Evolutionary conservation across 2,113 vertebrate genomes (phyloP).

Genomic region (Leptobrachium leishanense): DNA sequence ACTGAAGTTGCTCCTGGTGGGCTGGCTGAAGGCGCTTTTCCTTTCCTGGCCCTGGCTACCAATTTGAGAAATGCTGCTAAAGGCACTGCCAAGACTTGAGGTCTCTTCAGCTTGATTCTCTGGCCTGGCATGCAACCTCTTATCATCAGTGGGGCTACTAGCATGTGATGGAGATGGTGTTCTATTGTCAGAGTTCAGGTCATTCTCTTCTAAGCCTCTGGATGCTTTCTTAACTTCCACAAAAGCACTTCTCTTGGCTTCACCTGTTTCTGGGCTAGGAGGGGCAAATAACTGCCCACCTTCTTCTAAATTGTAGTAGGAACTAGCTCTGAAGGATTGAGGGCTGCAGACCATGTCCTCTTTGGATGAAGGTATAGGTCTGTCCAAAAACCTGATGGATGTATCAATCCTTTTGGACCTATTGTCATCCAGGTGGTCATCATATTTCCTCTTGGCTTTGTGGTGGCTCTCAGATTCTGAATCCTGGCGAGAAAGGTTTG

Average conservation of each 20-base stretch:
- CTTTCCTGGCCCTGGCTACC: slow-evolving; percentile 68
- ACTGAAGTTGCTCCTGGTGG: slow-evolving; percentile 77
- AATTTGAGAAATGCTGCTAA: slow-evolving; percentile 81
- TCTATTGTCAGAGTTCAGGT: slow-evolving; percentile 38
- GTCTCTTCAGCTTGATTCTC: slow-evolving; percentile 55
- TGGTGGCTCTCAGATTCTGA: background rate
- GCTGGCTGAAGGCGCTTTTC: slow-evolving; percentile 93
- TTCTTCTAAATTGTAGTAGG: slow-evolving; percentile 81
- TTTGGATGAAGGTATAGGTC: slow-evolving; percentile 68
- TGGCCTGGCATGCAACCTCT: slow-evolving; percentile 50
- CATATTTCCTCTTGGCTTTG: slow-evolving; percentile 44
- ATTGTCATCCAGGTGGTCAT: slow-evolving; percentile 57
- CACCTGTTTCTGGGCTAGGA: slow-evolving; percentile 70
- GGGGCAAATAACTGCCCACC: slow-evolving; percentile 75
- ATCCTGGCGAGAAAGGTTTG: slow-evolving; percentile 3
- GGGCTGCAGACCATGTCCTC: slow-evolving; percentile 85
- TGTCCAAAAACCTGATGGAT: slow-evolving; percentile 51
- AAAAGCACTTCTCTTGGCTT: slow-evolving; percentile 90
- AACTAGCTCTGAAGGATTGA: slow-evolving; percentile 79
- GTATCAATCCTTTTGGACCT: slow-evolving; percentile 44
- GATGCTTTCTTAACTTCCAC: slow-evolving; percentile 86
- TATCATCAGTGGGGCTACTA: slow-evolving; percentile 46
- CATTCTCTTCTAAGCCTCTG: slow-evolving; percentile 42
- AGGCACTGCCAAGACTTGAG: slow-evolving; percentile 73
- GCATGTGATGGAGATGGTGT: slow-evolving; percentile 23